Evolutionary conservation across 1,140 invertebrate genomes (phyloP).

Genomic region (Cecropterus lyciades): DNA sequence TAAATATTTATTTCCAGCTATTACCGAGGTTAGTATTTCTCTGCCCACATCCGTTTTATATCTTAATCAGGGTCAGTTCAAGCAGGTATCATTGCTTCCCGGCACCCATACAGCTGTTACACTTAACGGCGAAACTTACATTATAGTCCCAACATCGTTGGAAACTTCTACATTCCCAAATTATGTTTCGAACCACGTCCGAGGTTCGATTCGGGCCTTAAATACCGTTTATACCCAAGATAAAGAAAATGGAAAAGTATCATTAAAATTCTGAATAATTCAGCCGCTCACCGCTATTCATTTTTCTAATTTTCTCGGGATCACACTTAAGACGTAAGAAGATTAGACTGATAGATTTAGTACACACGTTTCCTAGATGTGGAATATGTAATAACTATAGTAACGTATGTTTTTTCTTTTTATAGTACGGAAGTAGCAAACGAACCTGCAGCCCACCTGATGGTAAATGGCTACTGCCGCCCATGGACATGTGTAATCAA

Average conservation of each 20-base stretch:
- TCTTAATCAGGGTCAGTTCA: slow-evolving; percentile 55
- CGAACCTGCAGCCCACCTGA: no score
- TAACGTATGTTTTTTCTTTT: no score
- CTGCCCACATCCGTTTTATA: slow-evolving; percentile 54
- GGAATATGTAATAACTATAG: no score
- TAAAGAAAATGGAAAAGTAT: slow-evolving; percentile 1
- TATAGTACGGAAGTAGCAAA: no score
- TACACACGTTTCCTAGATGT: no score
- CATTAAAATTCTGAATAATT: slow-evolving; percentile 23
- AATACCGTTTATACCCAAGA: slow-evolving; percentile 2
- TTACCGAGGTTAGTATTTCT: slow-evolving; percentile 35
- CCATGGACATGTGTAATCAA: no score
- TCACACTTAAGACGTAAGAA: slow-evolving; percentile 41
- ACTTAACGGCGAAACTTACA: slow-evolving; percentile 72
- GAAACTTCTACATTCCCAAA: slow-evolving; percentile 53
- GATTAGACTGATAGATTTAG: no score
- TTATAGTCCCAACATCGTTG: slow-evolving; percentile 65
- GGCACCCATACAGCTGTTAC: slow-evolving; percentile 71
- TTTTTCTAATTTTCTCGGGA: slow-evolving; percentile 50
- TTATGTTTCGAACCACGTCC: slow-evolving; percentile 36
- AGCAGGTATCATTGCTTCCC: slow-evolving; percentile 60
- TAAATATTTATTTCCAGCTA: slow-evolving; percentile 2
- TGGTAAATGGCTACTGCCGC: no score
- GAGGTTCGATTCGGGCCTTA: slow-evolving; percentile 2
- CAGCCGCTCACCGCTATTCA: no score